Conservation (phyloP, 2,113 vertebrate genomes). For the Aptenodytes patagonicus region DNA sequence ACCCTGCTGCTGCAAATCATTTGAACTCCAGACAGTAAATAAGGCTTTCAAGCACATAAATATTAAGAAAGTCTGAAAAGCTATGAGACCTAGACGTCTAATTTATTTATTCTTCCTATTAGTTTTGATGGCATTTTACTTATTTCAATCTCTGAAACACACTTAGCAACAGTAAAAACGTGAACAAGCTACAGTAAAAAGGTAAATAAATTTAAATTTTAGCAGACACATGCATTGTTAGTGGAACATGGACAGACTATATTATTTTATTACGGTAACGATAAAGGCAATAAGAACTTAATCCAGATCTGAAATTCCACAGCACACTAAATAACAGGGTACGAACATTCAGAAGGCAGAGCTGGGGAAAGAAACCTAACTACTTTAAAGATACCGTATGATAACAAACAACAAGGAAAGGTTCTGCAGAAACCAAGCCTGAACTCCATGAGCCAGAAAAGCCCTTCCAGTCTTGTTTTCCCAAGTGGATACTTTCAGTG, state of each 20-base stretch:
- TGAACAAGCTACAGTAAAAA: neutral
- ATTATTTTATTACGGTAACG: neutral
- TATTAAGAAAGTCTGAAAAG: neutral
- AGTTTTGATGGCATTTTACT: neutral
- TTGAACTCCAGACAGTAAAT: neutral
- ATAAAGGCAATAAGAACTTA: neutral
- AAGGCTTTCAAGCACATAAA: neutral
- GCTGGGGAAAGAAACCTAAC: neutral
- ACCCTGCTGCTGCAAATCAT: neutral
- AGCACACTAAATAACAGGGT: neutral
- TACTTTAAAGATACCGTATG: neutral
- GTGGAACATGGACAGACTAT: neutral
- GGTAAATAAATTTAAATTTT: neutral
- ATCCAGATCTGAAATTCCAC: neutral
- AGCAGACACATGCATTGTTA: neutral
- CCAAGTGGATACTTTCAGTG: neutral
- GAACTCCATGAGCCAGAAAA: neutral
- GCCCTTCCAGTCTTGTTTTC: neutral
- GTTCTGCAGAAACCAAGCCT: neutral
- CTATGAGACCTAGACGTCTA: neutral
- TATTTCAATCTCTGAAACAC: neutral
- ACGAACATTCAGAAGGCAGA: neutral
- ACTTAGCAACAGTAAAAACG: neutral
- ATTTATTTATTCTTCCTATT: neutral
- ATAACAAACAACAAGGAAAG: neutral